Evolutionary conservation across 2,113 vertebrate genomes (phyloP), one percentile per base, ranked within the genome.

Genomic region (Chloropsis hardwickii): DNA sequence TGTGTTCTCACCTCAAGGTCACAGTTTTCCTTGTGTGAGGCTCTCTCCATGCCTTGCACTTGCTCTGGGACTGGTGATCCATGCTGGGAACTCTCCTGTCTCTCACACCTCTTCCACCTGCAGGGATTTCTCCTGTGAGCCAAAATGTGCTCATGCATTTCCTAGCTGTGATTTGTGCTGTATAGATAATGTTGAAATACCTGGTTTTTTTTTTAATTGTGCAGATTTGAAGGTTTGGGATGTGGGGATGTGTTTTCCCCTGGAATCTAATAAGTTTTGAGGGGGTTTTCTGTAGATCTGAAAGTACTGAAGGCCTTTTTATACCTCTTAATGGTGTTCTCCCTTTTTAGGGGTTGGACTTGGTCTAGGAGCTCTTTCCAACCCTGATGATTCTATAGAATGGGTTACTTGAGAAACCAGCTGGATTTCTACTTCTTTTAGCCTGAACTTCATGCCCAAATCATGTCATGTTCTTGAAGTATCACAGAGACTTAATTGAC

Each of bases 61-160:
- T 31, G 28, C 80, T 67, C 53, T 69, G 90, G 85, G 56, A 25
- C 50, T 39, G 80, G 31, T 0, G 8, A 61, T 57, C 92, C 54
- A 3, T 27, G 67, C 82, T 58, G 27, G 44, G 67, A 83, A 5
- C 29, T 85, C 76, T 93, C 24, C 58, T 17, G 45, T 48, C 78
- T 92, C 66, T 76, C 61, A 3, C 13, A 10, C 47, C 73, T 61
- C 60, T 79, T 66, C 40, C 45, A 25, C 40, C 58, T 48, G 27
- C 62, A 80, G 87, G 33, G 58, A 25, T 94, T 95, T 91, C 33
- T 94, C 22, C 44, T 37, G 27, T 24, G 54, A 82, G 74, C 66
- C 5, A 1, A 6, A 44, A 71, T 0, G 5, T 67, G 69, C 72
- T 24, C 14, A 10, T 54, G 31, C 24, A 19, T 82, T 88, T 73